Evolutionary conservation across 2,888 invertebrate genomes (phyloP).

Genomic region (Dusona sp.): DNA sequence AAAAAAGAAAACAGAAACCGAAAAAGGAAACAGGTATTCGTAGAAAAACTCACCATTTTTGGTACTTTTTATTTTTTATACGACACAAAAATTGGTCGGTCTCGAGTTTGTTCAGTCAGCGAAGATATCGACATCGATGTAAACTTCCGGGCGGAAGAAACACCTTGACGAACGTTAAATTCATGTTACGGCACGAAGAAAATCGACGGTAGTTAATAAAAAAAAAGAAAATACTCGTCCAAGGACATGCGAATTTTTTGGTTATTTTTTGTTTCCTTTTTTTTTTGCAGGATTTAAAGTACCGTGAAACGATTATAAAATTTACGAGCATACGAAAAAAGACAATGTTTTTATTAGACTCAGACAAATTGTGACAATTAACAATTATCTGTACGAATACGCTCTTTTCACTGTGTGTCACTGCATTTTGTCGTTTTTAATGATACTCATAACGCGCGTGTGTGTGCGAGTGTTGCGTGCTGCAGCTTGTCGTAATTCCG

Average conservation of each 20-base stretch:
- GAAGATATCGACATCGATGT: conserved; percentile 74
- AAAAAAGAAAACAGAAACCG: neutral
- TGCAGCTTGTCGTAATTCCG: neutral
- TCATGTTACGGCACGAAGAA: conserved; percentile 51
- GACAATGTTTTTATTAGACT: conserved; percentile 16
- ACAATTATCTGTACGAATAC: conserved; percentile 20
- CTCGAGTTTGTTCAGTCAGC: conserved; percentile 75
- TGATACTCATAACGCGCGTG: neutral
- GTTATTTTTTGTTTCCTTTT: neutral
- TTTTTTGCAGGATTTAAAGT: neutral
- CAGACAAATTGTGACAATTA: conserved; percentile 1
- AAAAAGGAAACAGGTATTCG: neutral
- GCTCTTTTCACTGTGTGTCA: conserved; percentile 14
- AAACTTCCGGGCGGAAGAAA: conserved; percentile 73
- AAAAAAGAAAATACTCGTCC: neutral
- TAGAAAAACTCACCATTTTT: conserved; percentile 76
- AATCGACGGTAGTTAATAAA: neutral
- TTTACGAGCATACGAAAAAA: neutral
- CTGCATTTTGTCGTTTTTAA: conserved; percentile 13
- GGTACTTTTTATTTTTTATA: neutral
- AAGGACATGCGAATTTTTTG: conserved; percentile 11
- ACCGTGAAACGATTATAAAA: neutral
- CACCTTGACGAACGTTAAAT: conserved; percentile 45
- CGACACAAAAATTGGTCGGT: conserved; percentile 55
- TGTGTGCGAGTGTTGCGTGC: neutral